A percentile compares a stretch with the other conserved stretches of the same genome.
Evolutionary conservation across 2,797 vertebrate genomes (phyloP).

Genomic region (Propithecus perrieri): DNA sequence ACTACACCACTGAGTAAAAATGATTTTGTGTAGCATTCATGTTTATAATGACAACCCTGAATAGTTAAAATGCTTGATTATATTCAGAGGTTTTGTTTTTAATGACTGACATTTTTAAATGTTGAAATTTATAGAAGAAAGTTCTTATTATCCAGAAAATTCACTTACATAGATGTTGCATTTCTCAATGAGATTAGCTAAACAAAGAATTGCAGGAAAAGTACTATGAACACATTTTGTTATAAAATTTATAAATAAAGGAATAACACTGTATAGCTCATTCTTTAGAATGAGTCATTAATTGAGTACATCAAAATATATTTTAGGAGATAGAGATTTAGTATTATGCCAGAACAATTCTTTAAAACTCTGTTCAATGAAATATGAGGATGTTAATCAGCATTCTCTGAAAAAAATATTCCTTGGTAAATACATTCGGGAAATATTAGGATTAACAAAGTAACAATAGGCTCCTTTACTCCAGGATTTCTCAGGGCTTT

Average conservation of each 20-base stretch:
- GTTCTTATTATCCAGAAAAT: neutral
- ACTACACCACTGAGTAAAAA: neutral
- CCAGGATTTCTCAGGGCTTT: neutral
- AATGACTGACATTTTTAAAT: neutral
- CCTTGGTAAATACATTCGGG: neutral
- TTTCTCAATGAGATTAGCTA: neutral
- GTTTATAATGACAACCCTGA: neutral
- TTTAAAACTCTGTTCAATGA: conserved; percentile 8
- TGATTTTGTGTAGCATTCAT: neutral
- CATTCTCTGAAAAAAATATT: neutral
- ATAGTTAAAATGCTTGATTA: neutral
- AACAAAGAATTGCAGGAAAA: neutral
- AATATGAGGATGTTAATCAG: neutral
- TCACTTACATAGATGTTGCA: neutral
- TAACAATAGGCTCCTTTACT: neutral
- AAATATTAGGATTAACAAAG: neutral
- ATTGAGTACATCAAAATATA: neutral
- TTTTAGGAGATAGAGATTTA: neutral
- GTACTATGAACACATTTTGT: neutral
- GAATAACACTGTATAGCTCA: neutral
- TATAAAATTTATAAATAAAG: neutral
- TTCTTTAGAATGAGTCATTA: neutral
- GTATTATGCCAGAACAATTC: neutral
- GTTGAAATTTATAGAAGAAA: neutral
- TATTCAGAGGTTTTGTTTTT: neutral